Base-by-base conservation (phyloP, 37 sponge, comb jelly and placozoan genomes). In the Eunapius fragilis region DNA sequence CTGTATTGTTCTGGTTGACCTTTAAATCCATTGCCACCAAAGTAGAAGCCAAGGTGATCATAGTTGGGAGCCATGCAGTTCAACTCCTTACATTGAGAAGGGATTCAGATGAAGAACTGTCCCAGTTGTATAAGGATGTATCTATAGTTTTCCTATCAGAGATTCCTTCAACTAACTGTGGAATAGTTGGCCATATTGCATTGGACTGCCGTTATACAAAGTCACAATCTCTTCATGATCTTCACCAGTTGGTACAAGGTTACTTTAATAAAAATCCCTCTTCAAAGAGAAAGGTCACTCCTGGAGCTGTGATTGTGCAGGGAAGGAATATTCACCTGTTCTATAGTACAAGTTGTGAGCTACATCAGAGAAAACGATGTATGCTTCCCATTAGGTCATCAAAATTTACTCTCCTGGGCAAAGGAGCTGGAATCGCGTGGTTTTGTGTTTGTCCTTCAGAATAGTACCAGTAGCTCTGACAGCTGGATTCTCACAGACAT, bases 31-130 rank as follows among this genome's bases (percentile, higher is more conserved):
- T 48, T 27, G 32, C 31, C 31, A 41, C 27, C 27, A 41, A 37
- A 12, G n/a, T 17, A 13, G 3, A 11, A 31, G 69, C 70, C 22
- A 28, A 69, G 24, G 70, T 85, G 48, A n/a, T 72, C n/a, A 68
- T 85, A 5, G 70, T 85, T 67, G 77, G 69, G 12, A 85, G 85
- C 48, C 85, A 85, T 76, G 37, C 69, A 11, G 78, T 77, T 41
- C 37, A 11, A 2, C 31, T 75, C 34, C 30, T 24, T 31, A 4
- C 79, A 41, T 38, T 26, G n/a, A 30, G 45, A 78, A 30, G 31
- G 58, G 79, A 78, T 4, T 36, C 19, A 33, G 34, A 31, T 6
- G 34, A 32, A 25, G 34, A 75, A 27, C 32, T 75, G 31, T 25
- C 32, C 75, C 75, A 75, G 19, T 11, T 75, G 23, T 33, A 25